Conservation (phyloP, 2,888 invertebrate genomes). For the Mantis religiosa region DNA sequence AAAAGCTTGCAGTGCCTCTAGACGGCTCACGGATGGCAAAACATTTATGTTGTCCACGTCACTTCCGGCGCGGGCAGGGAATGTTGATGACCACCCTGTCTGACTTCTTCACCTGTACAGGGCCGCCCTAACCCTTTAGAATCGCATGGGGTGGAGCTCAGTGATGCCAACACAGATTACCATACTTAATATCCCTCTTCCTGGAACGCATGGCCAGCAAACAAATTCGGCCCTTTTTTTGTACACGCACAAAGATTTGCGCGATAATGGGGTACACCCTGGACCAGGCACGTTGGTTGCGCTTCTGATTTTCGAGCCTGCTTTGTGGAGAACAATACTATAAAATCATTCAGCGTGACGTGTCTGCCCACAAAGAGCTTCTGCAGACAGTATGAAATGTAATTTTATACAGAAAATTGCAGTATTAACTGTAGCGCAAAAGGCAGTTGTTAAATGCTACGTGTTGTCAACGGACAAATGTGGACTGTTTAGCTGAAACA, state of each 20-base stretch:
- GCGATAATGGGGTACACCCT: neutral
- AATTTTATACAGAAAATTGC: too few species aligned
- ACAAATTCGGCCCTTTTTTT: neutral
- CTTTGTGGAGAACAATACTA: neutral
- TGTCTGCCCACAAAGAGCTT: too few species aligned
- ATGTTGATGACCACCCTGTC: neutral
- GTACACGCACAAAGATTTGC: neutral
- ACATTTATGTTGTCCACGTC: neutral
- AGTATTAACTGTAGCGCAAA: too few species aligned
- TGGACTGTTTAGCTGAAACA: too few species aligned
- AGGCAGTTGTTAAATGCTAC: too few species aligned
- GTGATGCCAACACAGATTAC: slow-evolving; percentile 3
- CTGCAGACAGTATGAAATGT: too few species aligned
- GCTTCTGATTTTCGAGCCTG: neutral
- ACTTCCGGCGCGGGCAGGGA: neutral
- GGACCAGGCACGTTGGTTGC: neutral
- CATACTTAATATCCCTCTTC: neutral
- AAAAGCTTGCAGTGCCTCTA: neutral
- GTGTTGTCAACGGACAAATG: too few species aligned
- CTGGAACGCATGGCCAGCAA: neutral
- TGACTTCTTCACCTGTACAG: neutral
- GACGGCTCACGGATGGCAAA: neutral
- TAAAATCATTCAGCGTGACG: too few species aligned
- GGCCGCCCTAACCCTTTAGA: neutral
- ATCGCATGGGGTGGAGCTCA: neutral